Evolutionary conservation across 2,797 vertebrate genomes (phyloP).

Genomic region (Intellagama lesueurii): DNA sequence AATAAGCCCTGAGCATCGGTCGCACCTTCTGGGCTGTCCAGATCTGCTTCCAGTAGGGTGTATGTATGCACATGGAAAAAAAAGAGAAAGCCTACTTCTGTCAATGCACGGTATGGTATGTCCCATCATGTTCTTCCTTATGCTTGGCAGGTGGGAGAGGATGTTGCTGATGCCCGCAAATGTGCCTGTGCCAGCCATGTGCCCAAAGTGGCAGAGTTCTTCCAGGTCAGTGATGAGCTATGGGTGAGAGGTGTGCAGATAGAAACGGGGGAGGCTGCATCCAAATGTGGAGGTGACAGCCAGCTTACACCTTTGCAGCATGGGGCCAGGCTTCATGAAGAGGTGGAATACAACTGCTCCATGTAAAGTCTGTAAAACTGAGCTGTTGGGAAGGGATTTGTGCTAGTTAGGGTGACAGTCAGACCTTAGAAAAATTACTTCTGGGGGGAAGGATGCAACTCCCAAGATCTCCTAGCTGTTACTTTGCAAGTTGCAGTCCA

Average conservation of each 20-base stretch:
- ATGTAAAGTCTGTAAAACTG: not conserved
- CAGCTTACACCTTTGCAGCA: not conserved
- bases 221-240: constrained; percentile 84
- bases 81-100: not conserved
- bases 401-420: not conserved
- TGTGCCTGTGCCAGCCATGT: constrained; percentile 96
- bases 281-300: not conserved
- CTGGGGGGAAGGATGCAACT: not conserved
- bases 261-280: not conserved
- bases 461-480: not conserved
- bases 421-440: not conserved
- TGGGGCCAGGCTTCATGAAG: not conserved
- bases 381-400: not conserved
- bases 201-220: constrained; percentile 94
- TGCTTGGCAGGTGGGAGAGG: constrained; percentile 90
- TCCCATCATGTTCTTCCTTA: not conserved
- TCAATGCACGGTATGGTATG: not conserved
- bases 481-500: not conserved
- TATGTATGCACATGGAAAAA: not conserved
- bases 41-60: not conserved
- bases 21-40: not conserved
- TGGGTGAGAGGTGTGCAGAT: not conserved
- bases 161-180: constrained; percentile 93
- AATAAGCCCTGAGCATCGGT: not conserved
- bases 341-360: not conserved